phyloP scores from a whole-genome alignment of 2,888 invertebrate species.

The Anthophora plumipes region DNA sequence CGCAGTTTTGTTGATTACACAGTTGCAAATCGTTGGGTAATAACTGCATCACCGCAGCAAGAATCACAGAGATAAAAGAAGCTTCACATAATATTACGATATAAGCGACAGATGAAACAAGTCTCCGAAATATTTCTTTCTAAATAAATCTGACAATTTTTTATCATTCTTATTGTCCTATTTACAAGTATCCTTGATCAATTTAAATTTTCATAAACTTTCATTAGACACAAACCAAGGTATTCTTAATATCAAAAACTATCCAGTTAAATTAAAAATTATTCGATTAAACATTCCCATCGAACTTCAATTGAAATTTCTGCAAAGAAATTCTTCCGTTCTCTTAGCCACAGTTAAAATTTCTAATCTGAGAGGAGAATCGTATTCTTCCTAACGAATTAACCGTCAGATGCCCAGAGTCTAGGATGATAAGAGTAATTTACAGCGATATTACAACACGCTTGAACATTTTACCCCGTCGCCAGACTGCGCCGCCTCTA shows the following conservation, averaged over 20 bases:
- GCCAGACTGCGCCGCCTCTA: constrained; percentile 7
- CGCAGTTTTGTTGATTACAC: constrained; percentile 20
- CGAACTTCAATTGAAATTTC: too few relatives aligned
- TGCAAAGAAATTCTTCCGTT: too few relatives aligned
- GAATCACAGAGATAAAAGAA: background rate
- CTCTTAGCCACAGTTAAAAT: too few relatives aligned
- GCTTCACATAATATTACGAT: background rate
- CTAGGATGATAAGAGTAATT: constrained; percentile 64
- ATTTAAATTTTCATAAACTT: too few relatives aligned
- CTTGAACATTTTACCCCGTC: constrained; percentile 28
- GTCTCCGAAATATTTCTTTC: background rate
- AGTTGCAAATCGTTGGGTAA: constrained; percentile 5
- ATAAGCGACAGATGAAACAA: background rate
- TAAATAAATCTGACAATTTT: too few relatives aligned
- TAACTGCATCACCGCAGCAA: background rate
- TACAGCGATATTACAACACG: constrained; percentile 55
- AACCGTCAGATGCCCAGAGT: constrained; percentile 37
- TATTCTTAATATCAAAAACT: too few relatives aligned
- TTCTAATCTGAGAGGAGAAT: too few relatives aligned
- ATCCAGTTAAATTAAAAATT: too few relatives aligned
- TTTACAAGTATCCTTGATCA: too few relatives aligned
- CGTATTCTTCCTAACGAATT: constrained; percentile 5
- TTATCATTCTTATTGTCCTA: too few relatives aligned
- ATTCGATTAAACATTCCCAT: too few relatives aligned
- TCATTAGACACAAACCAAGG: too few relatives aligned